These are phyloP conservation scores for Campoplex nolae DNA, from an alignment of 2,888 invertebrate species.

Conservation along the genomic window DNA sequence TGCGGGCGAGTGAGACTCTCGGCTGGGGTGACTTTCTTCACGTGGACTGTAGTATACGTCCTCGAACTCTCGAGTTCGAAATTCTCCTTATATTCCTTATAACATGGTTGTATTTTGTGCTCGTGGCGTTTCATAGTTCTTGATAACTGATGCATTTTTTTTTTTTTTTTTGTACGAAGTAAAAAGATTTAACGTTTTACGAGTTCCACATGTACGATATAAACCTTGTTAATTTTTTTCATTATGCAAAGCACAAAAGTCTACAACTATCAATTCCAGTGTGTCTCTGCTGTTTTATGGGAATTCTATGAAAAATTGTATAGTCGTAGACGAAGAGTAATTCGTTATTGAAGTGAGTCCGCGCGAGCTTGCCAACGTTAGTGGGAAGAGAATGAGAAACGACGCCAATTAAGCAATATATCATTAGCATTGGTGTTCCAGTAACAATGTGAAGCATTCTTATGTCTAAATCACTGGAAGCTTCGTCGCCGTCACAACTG, in stretches of 20 bases:
- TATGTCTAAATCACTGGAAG: conserved; percentile 79
- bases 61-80: conserved; percentile 60
- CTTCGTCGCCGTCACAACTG: conserved; percentile 68
- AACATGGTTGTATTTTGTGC: conserved; percentile 28
- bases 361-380: conserved; percentile 49
- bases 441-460: conserved; percentile 80
- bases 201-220: not conserved
- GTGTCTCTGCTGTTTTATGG: not conserved
- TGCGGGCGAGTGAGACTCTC: conserved; percentile 66
- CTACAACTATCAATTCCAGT: not conserved
- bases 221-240: too few species aligned
- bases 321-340: conserved; percentile 33
- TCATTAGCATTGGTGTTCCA: conserved; percentile 80
- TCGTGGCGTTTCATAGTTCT: conserved; percentile 29
- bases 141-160: conserved; percentile 15
- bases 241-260: not conserved
- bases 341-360: conserved; percentile 43
- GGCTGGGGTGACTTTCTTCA: conserved; percentile 62
- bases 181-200: not conserved
- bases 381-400: conserved; percentile 78
- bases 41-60: conserved; percentile 25
- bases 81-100: conserved; percentile 53
- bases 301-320: conserved; percentile 56
- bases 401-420: conserved; percentile 83
- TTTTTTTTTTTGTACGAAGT: not conserved